Evolutionary conservation across 2,888 invertebrate species (phyloP).

Genomic region (Ophonus ardosiacus): DNA sequence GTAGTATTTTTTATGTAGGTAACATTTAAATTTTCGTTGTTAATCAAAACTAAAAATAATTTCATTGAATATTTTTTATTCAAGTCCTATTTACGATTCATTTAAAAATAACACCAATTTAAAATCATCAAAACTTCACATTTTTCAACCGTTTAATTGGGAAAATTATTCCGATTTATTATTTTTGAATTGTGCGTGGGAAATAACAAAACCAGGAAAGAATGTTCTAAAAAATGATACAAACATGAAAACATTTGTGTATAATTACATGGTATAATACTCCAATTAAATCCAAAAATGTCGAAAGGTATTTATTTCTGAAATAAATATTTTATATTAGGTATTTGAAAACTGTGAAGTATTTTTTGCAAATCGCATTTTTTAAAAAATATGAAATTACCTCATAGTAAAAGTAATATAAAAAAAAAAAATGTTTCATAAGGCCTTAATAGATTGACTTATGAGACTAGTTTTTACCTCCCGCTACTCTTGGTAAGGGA

Average conservation of each 20-base stretch:
- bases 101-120: neutral
- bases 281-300: slow-evolving; percentile 25
- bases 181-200: neutral
- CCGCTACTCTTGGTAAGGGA: too few relatives aligned
- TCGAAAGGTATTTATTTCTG: neutral
- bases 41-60: too few relatives aligned
- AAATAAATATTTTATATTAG: neutral
- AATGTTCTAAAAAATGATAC: neutral
- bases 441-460: too few relatives aligned
- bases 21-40: too few relatives aligned
- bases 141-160: neutral
- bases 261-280: neutral
- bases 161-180: neutral
- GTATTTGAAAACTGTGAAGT: too few relatives aligned
- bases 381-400: too few relatives aligned
- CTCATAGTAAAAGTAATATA: too few relatives aligned
- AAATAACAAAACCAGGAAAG: slow-evolving; percentile 8
- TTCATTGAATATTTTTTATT: neutral
- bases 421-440: too few relatives aligned
- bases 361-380: too few relatives aligned
- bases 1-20: too few relatives aligned
- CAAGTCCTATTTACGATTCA: neutral
- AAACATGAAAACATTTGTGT: slow-evolving; percentile 7
- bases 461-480: too few relatives aligned
- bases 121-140: neutral